A percentile compares a stretch with the other conserved stretches of the same genome.
These are phyloP conservation scores for Eupithecia subfuscata DNA, from an alignment of 2,888 invertebrate genomes.

Conservation along the genomic window DNA sequence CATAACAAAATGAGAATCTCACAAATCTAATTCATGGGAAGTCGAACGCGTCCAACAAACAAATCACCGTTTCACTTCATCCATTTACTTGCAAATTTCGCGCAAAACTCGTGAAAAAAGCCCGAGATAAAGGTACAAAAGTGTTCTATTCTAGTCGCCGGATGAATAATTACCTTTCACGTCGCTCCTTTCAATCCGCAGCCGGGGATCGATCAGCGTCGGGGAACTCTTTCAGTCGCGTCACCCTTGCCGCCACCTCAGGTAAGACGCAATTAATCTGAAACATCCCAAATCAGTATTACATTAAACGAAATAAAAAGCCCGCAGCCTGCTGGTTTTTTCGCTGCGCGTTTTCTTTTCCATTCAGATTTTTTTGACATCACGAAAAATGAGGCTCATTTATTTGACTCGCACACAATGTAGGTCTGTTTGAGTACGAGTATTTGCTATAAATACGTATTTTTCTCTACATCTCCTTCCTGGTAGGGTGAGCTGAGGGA, in stretches of 20 bases:
- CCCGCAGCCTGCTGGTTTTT: slow-evolving; percentile 77
- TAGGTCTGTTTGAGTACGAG: slow-evolving; percentile 85
- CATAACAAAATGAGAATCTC: slow-evolving; percentile 50
- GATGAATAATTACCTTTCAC: slow-evolving; percentile 84
- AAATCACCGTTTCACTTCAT: slow-evolving; percentile 79
- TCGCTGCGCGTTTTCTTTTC: slow-evolving; percentile 81
- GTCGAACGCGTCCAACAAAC: slow-evolving; percentile 70
- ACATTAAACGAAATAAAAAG: slow-evolving; percentile 82
- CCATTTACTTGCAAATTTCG: slow-evolving; percentile 84
- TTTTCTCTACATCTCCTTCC: slow-evolving; percentile 83
- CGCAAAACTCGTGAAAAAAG: slow-evolving; percentile 80
- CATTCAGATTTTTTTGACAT: slow-evolving; percentile 85
- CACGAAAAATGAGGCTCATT: slow-evolving; percentile 84
- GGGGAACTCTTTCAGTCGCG: slow-evolving; percentile 81
- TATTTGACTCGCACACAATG: slow-evolving; percentile 85
- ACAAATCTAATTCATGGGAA: slow-evolving; percentile 73
- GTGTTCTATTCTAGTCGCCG: slow-evolving; percentile 84
- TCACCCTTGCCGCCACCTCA: slow-evolving; percentile 80
- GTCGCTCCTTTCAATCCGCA: slow-evolving; percentile 83
- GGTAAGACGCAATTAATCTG: slow-evolving; percentile 83
- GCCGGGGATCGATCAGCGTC: slow-evolving; percentile 81
- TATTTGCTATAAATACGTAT: slow-evolving; percentile 85
- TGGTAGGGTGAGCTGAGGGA: slow-evolving; percentile 81
- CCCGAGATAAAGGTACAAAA: slow-evolving; percentile 82
- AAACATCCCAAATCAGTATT: slow-evolving; percentile 84